A percentile compares a stretch with the other conserved stretches of the same genome.
phyloP scores from a whole-genome alignment of 1,140 invertebrate species.

The Apocrypta bakeri region DNA sequence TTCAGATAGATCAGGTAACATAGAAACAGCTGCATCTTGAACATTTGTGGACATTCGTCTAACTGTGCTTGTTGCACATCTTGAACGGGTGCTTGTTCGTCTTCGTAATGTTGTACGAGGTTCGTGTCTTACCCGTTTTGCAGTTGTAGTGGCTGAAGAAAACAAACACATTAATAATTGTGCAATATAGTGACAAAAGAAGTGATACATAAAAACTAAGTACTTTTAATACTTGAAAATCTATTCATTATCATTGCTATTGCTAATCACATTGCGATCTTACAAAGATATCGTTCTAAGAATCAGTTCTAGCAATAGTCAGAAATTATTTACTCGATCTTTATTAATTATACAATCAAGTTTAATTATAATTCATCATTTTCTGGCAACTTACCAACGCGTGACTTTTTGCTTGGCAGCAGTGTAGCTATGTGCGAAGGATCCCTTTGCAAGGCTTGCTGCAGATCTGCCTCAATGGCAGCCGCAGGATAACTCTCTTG shows the following conservation, averaged over 20 bases:
- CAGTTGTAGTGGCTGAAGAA: constrained; percentile 66
- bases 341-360: neutral
- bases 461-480: constrained; percentile 79
- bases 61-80: constrained; percentile 79
- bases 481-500: constrained; percentile 87
- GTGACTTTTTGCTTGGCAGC: constrained; percentile 84
- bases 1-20: constrained; percentile 86
- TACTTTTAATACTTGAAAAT: neutral
- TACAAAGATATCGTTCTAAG: neutral
- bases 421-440: constrained; percentile 83
- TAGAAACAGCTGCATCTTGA: constrained; percentile 82
- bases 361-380: constrained; percentile 32
- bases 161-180: constrained; percentile 3
- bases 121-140: constrained; percentile 74
- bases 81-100: constrained; percentile 79
- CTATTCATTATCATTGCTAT: neutral
- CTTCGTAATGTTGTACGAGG: constrained; percentile 77
- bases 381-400: constrained; percentile 76
- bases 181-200: neutral
- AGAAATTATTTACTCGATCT: neutral
- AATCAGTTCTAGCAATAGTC: neutral
- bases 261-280: neutral
- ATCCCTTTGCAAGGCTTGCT: constrained; percentile 80
- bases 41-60: constrained; percentile 78
- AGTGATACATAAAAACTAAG: neutral